Evolutionary conservation across 2,113 vertebrate genomes (phyloP).

Genomic region (Anarrhichthys ocellatus): DNA sequence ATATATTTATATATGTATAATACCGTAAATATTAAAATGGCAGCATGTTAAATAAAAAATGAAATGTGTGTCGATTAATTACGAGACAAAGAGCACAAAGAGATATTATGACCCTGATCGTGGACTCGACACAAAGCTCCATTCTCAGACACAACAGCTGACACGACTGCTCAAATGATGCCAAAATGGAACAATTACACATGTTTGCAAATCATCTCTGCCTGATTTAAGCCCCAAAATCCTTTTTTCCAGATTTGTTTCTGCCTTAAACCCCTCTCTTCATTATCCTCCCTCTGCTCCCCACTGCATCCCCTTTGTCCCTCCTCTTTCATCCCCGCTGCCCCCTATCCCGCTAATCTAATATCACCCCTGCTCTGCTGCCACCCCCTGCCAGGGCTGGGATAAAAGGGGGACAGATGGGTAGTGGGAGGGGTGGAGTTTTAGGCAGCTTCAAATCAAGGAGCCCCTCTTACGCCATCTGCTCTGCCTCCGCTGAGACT

Average conservation of each 20-base stretch:
- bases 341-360: slow-evolving; percentile 75
- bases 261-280: slow-evolving; percentile 63
- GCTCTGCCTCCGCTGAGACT: slow-evolving; percentile 72
- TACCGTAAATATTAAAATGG: neutral
- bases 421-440: slow-evolving; percentile 77
- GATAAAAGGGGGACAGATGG: slow-evolving; percentile 85
- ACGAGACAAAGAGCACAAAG: slow-evolving; percentile 1
- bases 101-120: slow-evolving; percentile 31
- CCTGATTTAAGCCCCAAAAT: slow-evolving; percentile 52
- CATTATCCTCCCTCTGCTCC: slow-evolving; percentile 66
- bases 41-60: neutral
- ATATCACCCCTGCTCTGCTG: slow-evolving; percentile 75
- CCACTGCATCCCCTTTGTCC: slow-evolving; percentile 71
- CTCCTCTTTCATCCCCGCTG: slow-evolving; percentile 69
- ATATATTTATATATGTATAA: slow-evolving; percentile 4
- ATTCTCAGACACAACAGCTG: slow-evolving; percentile 39
- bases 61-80: neutral
- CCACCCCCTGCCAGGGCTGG: slow-evolving; percentile 72
- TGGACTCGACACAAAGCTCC: slow-evolving; percentile 31
- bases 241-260: slow-evolving; percentile 60
- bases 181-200: slow-evolving; percentile 61
- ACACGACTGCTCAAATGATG: slow-evolving; percentile 44
- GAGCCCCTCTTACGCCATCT: slow-evolving; percentile 83
- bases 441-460: slow-evolving; percentile 79
- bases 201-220: slow-evolving; percentile 60